Evolutionary conservation across 1,140 invertebrate genomes (phyloP), one percentile per base, ranked within the genome.

Genomic region (Mya arenaria): DNA sequence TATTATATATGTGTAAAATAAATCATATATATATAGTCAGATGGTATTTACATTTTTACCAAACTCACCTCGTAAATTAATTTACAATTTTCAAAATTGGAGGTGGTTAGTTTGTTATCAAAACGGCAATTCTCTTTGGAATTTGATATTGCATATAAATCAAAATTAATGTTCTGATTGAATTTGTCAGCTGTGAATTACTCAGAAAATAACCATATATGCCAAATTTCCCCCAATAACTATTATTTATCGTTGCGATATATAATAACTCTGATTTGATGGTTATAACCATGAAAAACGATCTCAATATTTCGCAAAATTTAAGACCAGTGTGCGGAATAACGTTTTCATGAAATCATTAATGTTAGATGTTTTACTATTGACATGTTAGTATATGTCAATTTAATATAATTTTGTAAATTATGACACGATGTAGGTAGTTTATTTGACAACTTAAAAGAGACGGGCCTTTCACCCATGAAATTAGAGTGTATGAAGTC

Each of bases 331-430:
- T n/a, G n/a, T n/a, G n/a, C n/a, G n/a, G n/a, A n/a, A n/a, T n/a
- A n/a, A n/a, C n/a, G n/a, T n/a, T n/a, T n/a, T n/a, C n/a, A n/a
- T n/a, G n/a, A n/a, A n/a, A n/a, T n/a, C n/a, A n/a, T n/a, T n/a
- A n/a, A n/a, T 52, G 48, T 52, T 52, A n/a, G 48, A 3, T 52
- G 48, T 52, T 17, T 52, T n/a, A 52, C 48, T 52, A 52, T 52
- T n/a, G 25, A 17, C 48, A n/a, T 52, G 48, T 52, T 52, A 52
- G 48, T n/a, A 52, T 52, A 41, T 60, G 55, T 62, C 72, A 75
- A 60, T 75, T 75, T 60, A 75, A 75, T 75, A 62, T 63, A 75
- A 62, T 75, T 75, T 75, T 62, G 36, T 62, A 75, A 62, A 62
- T 75, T 28, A 75, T 41, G 37, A 41, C 39, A 75, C 30, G 72